A percentile compares a stretch with the other conserved stretches of the same genome.
These are phyloP conservation scores for Argyrosomus japonicus DNA, from an alignment of 2,113 vertebrate species.

Conservation along the genomic window DNA sequence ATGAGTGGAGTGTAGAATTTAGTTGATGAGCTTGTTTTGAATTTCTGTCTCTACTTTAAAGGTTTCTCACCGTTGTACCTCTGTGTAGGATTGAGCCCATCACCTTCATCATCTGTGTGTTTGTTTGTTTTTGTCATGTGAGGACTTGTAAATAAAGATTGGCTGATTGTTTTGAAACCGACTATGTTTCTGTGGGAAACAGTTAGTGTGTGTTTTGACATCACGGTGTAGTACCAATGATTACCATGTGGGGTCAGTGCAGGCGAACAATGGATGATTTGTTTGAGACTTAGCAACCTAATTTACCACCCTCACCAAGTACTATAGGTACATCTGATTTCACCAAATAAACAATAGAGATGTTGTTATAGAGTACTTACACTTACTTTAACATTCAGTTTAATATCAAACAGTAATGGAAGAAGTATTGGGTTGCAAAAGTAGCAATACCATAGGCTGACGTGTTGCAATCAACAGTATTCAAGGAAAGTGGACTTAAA, in stretches of 20 bases:
- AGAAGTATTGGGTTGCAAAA: too few relatives aligned
- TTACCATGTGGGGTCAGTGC: conserved; percentile 60
- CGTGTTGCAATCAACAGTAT: too few relatives aligned
- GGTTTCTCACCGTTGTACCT: conserved; percentile 5
- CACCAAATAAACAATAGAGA: neutral
- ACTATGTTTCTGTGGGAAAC: neutral
- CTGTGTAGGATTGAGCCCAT: conserved; percentile 18
- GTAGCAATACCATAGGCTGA: neutral
- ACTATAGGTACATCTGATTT: neutral
- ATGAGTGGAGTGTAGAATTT: neutral
- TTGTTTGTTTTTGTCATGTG: conserved; percentile 56
- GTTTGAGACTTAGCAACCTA: neutral
- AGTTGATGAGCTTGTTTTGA: conserved; percentile 1
- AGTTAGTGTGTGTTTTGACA: neutral
- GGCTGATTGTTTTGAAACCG: conserved; percentile 65
- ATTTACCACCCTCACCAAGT: too few relatives aligned
- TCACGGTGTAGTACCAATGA: conserved; percentile 3
- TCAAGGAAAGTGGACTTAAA: neutral
- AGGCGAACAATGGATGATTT: neutral
- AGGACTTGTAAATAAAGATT: conserved; percentile 79
- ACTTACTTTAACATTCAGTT: neutral
- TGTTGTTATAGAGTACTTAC: too few relatives aligned
- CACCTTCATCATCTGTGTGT: conserved; percentile 30
- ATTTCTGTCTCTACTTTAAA: conserved; percentile 15
- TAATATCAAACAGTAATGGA: neutral